Evolutionary conservation across 2,888 invertebrate genomes (phyloP), one percentile per base, ranked within the genome.

Genomic region (Nemapogon koenigi): DNA sequence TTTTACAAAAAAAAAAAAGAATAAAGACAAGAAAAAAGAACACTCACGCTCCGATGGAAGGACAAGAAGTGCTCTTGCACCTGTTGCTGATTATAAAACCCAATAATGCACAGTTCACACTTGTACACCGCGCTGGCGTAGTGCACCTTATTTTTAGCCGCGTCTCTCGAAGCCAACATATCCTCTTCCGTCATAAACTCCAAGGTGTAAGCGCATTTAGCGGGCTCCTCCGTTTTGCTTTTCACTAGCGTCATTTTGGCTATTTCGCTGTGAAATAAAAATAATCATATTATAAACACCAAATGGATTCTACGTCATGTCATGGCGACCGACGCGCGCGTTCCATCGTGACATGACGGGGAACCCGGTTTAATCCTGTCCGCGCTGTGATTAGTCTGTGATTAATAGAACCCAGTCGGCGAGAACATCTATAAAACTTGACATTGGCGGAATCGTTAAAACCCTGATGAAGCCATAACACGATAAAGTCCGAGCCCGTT

Each of bases 101-200:
- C 75, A 0, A 76, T 62, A 1, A 75, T 58, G 16, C 76, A 78
- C 0, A 73, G 40, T 16, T 78, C 76, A 15, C 76, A 78, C 36
- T 75, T 78, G 43, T 70, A 75, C 1, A 65, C 68, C 0, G 73
- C 59, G 4, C 65, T 66, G 0, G 66, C 68, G 26, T 45, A 45
- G 4, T 64, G 62, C 0, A 72, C 46, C 14, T 71, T 72, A 18
- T 55, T 46, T 28, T 73, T 75, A 0, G 53, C 55, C 11, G 61
- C 53, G 11, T 75, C 71, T 37, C 76, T 72, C 53, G 47, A 43
- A 1, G 58, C 57, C 3, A 62, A 16, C 66, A 76, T 69, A 1
- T 72, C 69, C 0, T 48, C 46, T 16, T 72, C 67, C 0, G 51
- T 57, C 69, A 76, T 72, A 15, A 60, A 67, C 17, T 67, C 65